phyloP scores from a whole-genome alignment of 2,797 vertebrate genomes.

The Cottoperca gobio region DNA sequence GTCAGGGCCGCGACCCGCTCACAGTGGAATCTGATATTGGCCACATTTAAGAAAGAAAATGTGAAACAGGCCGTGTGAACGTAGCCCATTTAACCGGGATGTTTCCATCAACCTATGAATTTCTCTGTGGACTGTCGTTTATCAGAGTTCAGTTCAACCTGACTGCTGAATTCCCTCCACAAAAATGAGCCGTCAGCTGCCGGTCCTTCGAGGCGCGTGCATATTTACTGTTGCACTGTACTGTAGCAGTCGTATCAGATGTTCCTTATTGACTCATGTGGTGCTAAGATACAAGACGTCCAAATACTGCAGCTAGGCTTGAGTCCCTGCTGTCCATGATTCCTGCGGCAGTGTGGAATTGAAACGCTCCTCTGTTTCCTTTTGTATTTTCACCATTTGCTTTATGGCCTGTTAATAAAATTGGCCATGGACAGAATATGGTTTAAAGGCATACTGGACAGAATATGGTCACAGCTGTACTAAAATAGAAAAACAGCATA shows the following conservation, averaged over 20 bases:
- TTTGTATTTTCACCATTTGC: slow-evolving; percentile 32
- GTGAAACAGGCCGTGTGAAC: too few relatives aligned
- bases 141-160: slow-evolving; percentile 28
- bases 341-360: slow-evolving; percentile 35
- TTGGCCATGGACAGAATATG: slow-evolving; percentile 13
- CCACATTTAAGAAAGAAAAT: too few relatives aligned
- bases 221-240: slow-evolving; percentile 13
- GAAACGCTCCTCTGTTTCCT: slow-evolving; percentile 43
- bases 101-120: slow-evolving; percentile 11
- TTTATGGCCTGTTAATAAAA: slow-evolving; percentile 26
- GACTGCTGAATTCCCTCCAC: slow-evolving; percentile 40
- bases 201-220: slow-evolving; percentile 4
- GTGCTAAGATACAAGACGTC: slow-evolving; percentile 5
- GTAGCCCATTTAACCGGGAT: neutral
- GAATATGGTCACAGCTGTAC: neutral
- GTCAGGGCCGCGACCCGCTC: too few relatives aligned
- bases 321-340: slow-evolving; percentile 20
- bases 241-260: slow-evolving; percentile 20
- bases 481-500: neutral
- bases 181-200: slow-evolving; percentile 47
- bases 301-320: slow-evolving; percentile 20
- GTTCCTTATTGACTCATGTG: slow-evolving; percentile 37
- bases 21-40: too few relatives aligned
- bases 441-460: slow-evolving; percentile 13
- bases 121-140: slow-evolving; percentile 33